Percentiles rank a stretch among this genome's conserved stretches.
phyloP scores from a whole-genome alignment of 2,113 vertebrate species.

The Seriola rivoliana region DNA sequence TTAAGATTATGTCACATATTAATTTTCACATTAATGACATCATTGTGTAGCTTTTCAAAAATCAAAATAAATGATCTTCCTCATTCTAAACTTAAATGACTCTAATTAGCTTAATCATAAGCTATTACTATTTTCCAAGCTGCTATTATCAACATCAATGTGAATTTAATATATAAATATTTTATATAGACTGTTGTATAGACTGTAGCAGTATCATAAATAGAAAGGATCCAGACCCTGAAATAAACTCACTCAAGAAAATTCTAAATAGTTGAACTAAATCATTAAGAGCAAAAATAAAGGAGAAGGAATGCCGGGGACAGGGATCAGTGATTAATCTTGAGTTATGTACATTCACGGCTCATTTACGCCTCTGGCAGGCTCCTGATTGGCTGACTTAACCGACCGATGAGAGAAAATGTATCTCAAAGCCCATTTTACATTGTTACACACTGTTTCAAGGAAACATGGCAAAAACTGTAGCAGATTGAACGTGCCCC shows the following conservation, averaged over 20 bases:
- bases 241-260: not conserved
- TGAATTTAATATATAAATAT: too few relatives aligned
- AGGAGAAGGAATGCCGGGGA: not conserved
- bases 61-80: not conserved
- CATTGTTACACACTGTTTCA: too few relatives aligned
- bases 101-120: too few relatives aligned
- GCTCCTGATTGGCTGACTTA: too few relatives aligned
- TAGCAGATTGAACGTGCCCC: too few relatives aligned
- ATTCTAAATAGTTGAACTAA: not conserved
- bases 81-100: not conserved
- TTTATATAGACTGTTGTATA: too few relatives aligned
- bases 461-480: too few relatives aligned
- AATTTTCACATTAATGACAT: not conserved
- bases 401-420: too few relatives aligned
- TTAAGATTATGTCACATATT: too few relatives aligned
- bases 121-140: too few relatives aligned
- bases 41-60: not conserved
- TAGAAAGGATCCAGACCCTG: not conserved
- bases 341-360: not conserved
- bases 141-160: too few relatives aligned
- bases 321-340: not conserved
- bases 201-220: not conserved
- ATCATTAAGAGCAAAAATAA: not conserved
- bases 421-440: too few relatives aligned
- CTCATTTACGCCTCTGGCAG: not conserved